Conservation (phyloP, 2,888 invertebrate species). For the Agonopterix subpropinquella region DNA sequence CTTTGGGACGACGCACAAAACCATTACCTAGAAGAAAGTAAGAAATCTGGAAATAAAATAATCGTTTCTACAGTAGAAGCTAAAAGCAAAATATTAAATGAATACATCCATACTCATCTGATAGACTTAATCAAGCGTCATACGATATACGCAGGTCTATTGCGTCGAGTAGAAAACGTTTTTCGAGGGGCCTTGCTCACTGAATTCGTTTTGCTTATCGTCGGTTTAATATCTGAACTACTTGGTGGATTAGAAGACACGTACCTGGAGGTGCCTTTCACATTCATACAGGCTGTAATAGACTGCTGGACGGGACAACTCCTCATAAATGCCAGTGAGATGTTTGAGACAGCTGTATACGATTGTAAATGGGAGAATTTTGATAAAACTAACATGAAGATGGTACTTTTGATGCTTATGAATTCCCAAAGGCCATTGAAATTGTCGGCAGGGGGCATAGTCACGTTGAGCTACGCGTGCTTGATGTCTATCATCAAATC, state of each 20-base stretch:
- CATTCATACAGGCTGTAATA: slow-evolving; percentile 28
- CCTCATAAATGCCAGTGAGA: slow-evolving; percentile 35
- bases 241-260: slow-evolving; percentile 39
- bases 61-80: no score
- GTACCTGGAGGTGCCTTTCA: slow-evolving; percentile 33
- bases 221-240: slow-evolving; percentile 27
- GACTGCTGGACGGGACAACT: slow-evolving; percentile 48
- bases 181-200: slow-evolving; percentile 30
- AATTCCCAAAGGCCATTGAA: slow-evolving; percentile 41
- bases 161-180: slow-evolving; percentile 23
- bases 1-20: slow-evolving; percentile 33
- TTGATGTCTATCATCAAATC: slow-evolving; percentile 39
- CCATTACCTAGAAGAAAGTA: slow-evolving; percentile 4
- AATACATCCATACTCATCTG: slow-evolving; percentile 17
- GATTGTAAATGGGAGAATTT: slow-evolving; percentile 52
- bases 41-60: not conserved
- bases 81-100: slow-evolving; percentile 10
- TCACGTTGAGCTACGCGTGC: slow-evolving; percentile 31
- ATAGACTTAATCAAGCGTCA: slow-evolving; percentile 24
- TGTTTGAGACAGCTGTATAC: slow-evolving; percentile 42
- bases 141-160: slow-evolving; percentile 18
- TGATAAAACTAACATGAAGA: slow-evolving; percentile 36
- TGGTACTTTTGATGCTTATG: slow-evolving; percentile 37
- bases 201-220: slow-evolving; percentile 28
- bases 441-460: slow-evolving; percentile 46